A percentile compares a stretch with the other conserved stretches of the same genome.
Evolutionary conservation across 53 echinoderm and acorn worm species (phyloP).

Genomic region (Zoroaster sp.): DNA sequence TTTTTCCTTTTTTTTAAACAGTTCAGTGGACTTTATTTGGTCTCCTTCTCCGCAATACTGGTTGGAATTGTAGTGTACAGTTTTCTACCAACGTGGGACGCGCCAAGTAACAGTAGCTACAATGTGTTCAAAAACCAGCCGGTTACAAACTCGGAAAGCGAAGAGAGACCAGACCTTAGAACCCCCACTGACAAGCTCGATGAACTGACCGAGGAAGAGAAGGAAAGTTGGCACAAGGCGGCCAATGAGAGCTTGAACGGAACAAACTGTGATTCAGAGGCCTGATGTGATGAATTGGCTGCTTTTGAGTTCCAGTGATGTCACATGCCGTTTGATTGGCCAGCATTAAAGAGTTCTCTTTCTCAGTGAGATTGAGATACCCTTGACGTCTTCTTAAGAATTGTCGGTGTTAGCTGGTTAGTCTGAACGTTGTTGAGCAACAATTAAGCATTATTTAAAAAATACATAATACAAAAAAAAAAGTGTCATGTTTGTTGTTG

Average conservation of each 20-base stretch:
- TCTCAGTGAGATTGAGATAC: too few relatives aligned
- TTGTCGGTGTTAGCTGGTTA: not conserved
- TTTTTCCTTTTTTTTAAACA: constrained; percentile 3
- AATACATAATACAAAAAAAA: too few relatives aligned
- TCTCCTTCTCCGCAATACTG: constrained; percentile 75
- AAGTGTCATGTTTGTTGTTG: too few relatives aligned
- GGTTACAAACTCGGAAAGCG: constrained; percentile 3
- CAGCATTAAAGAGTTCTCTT: too few relatives aligned
- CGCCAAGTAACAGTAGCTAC: constrained; percentile 46
- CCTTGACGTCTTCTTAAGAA: not conserved
- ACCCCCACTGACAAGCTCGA: not conserved
- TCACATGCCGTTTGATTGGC: constrained; percentile 14
- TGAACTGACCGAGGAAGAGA: constrained; percentile 58
- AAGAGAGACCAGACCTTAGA: not conserved
- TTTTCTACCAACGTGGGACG: constrained; percentile 63
- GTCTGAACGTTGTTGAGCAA: too few relatives aligned
- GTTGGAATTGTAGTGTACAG: constrained; percentile 78
- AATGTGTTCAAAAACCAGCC: constrained; percentile 22
- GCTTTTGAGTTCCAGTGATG: not conserved
- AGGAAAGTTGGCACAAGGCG: constrained; percentile 53
- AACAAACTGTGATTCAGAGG: constrained; percentile 44
- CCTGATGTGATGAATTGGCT: constrained; percentile 43
- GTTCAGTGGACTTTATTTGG: constrained; percentile 83
- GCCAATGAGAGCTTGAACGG: constrained; percentile 40
- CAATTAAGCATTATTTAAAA: too few relatives aligned